Base-by-base conservation (phyloP, 2,888 invertebrate genomes). In the Ectobius pallidus region DNA sequence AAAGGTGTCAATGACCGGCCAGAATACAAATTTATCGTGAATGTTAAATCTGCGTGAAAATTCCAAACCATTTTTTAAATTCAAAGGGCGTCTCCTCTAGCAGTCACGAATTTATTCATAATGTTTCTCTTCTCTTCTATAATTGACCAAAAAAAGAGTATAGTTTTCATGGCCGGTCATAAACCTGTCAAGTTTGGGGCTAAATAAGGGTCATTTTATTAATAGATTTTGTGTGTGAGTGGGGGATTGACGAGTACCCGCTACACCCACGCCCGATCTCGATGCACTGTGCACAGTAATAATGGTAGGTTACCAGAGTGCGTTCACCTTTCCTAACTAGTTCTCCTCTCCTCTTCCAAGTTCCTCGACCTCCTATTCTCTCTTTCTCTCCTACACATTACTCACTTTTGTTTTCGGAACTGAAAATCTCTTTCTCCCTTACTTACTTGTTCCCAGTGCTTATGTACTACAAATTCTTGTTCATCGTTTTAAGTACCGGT, bases 331-430 rank as follows among this genome's bases (percentile, higher is more conserved):
- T 52, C 68, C 68, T 65, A 72, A 67, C 70, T 61, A 42, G 25
- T n/a, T 18, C 25, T 55, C 22, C 27, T 55, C 55, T 55, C 14
- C 25, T 27, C 55, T 27, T 55, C 27, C 34, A 6, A 39, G 65
- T 65, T 65, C n/a, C 49, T 63, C 63, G 68, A 69, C 68, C 73
- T 55, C 67, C 52, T 55, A 52, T 55, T 61, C 42, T 27, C 22
- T 44, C 44, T 30, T 34, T 18, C 63, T 42, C 20, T 20, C 16
- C 63, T 7, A 16, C 42, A n/a, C 22, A 22, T 42, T 22, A 16
- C 44, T 52, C 71, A 73, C 73, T 73, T 70, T 73, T 73, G 71
- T 68, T 73, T 73, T 73, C 73, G 67, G 73, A 70, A 58, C 30
- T 58, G 52, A 58, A 58, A 58, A 65, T 65, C 65, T 22, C 25